Conservation (phyloP, 2,888 invertebrate species). For the Heliconius erato region DNA sequence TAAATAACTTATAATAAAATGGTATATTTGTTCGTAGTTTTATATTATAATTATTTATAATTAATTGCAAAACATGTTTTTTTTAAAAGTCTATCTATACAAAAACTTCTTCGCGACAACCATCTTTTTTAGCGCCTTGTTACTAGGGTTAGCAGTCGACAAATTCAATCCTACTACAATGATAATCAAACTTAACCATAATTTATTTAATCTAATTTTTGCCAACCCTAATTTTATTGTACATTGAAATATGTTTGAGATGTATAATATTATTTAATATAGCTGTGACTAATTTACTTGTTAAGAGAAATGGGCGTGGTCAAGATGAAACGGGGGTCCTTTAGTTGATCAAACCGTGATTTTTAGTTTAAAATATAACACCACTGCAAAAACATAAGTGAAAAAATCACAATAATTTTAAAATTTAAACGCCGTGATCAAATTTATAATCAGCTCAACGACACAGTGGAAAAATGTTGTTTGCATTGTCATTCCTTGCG, state of each 20-base stretch:
- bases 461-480: slow-evolving; percentile 24
- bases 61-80: neutral
- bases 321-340: neutral
- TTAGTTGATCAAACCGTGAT: neutral
- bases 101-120: neutral
- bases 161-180: neutral
- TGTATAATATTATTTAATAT: neutral
- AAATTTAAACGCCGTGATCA: neutral
- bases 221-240: slow-evolving; percentile 20
- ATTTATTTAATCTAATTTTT: slow-evolving; percentile 9
- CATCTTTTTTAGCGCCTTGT: neutral
- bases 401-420: no score
- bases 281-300: neutral
- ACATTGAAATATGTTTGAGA: neutral
- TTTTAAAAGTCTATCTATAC: neutral
- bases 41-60: neutral
- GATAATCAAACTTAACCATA: neutral
- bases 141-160: neutral
- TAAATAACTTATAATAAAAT: no score
- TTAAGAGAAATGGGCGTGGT: neutral
- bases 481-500: slow-evolving; percentile 36
- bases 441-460: slow-evolving; percentile 22
- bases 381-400: neutral
- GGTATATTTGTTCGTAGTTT: neutral
- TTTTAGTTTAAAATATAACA: neutral